A percentile compares a stretch with the other conserved stretches of the same genome.
These are phyloP conservation scores for Tetrapedia diversipes DNA, from an alignment of 2,888 invertebrate species.

Conservation along the genomic window DNA sequence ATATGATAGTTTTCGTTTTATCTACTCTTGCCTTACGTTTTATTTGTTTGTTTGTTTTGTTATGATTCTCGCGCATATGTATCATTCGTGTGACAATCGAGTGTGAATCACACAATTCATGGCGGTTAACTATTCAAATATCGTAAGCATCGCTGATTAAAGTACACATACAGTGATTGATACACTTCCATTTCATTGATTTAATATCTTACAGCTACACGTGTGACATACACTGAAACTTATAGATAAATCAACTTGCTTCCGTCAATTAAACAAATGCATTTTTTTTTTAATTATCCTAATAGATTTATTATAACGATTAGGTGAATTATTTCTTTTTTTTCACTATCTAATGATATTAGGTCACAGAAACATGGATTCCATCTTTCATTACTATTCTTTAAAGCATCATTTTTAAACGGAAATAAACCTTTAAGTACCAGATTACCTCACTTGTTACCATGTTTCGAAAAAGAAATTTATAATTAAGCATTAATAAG, in stretches of 20 bases:
- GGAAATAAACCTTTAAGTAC: slow-evolving; percentile 24
- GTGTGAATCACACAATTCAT: slow-evolving; percentile 11
- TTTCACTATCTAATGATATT: background rate
- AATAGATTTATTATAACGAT: slow-evolving; percentile 8
- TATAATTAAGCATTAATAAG: background rate
- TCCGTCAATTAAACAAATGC: slow-evolving; percentile 28
- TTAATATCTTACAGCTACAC: slow-evolving; percentile 44
- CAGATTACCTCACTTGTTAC: background rate
- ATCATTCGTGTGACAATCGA: slow-evolving; percentile 7
- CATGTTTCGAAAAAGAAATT: background rate
- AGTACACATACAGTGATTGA: slow-evolving; percentile 55
- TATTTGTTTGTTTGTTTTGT: background rate
- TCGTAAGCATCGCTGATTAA: slow-evolving; percentile 58
- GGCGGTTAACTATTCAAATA: slow-evolving; percentile 57
- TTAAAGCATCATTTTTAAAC: background rate
- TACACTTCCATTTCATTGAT: slow-evolving; percentile 39
- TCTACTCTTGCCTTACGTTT: slow-evolving; percentile 35
- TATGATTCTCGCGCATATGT: slow-evolving; percentile 10
- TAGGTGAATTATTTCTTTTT: background rate
- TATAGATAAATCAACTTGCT: slow-evolving; percentile 39
- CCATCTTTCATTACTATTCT: background rate
- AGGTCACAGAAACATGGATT: background rate
- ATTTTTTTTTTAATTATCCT: background rate
- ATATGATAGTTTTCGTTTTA: slow-evolving; percentile 56
- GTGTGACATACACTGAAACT: slow-evolving; percentile 52